phyloP scores from a whole-genome alignment of 2,797 vertebrate genomes.

The Myiotriccus ornatus region DNA sequence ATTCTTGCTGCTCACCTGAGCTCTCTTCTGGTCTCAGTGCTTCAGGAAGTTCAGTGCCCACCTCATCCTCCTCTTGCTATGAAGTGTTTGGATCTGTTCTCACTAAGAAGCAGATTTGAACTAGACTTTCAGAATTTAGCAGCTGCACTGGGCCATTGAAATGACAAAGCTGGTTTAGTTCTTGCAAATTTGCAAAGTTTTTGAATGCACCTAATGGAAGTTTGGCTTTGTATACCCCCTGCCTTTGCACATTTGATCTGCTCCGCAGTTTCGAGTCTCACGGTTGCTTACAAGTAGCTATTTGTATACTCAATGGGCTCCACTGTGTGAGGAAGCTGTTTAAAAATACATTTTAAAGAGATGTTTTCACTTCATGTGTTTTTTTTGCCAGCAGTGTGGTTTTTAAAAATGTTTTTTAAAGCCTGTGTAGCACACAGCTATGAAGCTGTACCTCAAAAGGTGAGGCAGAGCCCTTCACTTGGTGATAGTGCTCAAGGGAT shows the following conservation, averaged over 20 bases:
- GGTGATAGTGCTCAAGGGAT: neutral
- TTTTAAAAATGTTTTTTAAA: slow-evolving; percentile 29
- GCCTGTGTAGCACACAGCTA: neutral
- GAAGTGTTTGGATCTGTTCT: neutral
- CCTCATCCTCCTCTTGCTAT: neutral
- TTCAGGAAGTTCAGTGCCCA: neutral
- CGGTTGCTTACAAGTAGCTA: slow-evolving; percentile 24
- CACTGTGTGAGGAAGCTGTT: slow-evolving; percentile 38
- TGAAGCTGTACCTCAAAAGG: slow-evolving; percentile 24
- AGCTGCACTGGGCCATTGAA: neutral
- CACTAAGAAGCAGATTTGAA: neutral
- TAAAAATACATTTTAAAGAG: slow-evolving; percentile 51
- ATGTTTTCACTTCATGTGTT: slow-evolving; percentile 44
- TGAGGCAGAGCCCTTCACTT: slow-evolving; percentile 9
- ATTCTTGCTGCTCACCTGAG: neutral
- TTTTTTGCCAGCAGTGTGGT: slow-evolving; percentile 24
- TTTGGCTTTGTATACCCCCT: neutral
- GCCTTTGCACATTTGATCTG: neutral
- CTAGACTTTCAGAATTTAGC: neutral
- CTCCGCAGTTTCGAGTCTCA: neutral
- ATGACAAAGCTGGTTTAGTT: neutral
- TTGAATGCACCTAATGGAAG: neutral
- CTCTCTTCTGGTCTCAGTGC: neutral
- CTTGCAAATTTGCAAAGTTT: neutral
- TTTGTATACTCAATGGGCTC: slow-evolving; percentile 51